These are phyloP conservation scores for Cinclus mexicanus DNA, from an alignment of 2,113 vertebrate genomes.

Conservation along the genomic window DNA sequence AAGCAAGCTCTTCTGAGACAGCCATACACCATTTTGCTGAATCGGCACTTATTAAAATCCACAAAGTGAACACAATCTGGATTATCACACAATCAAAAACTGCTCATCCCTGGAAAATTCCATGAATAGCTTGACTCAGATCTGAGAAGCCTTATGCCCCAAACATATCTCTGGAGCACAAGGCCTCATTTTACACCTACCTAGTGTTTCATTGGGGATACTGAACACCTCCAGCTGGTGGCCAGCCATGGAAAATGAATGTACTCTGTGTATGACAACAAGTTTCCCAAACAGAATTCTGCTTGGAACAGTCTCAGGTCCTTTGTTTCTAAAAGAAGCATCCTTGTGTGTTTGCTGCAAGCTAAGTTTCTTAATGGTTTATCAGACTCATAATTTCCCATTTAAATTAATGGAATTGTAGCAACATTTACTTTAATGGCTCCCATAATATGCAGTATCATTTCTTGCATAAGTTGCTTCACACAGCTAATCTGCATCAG, in stretches of 20 bases:
- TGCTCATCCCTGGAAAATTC: neutral
- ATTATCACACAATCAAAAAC: neutral
- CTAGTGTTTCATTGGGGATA: neutral
- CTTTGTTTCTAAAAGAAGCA: neutral
- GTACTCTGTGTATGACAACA: neutral
- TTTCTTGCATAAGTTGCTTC: conserved; percentile 9
- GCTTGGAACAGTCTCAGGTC: neutral
- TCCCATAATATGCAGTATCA: neutral
- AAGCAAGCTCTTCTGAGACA: neutral
- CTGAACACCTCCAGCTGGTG: neutral
- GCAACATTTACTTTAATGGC: conserved; percentile 20
- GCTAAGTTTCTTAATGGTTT: neutral
- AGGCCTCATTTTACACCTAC: neutral
- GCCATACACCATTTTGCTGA: neutral
- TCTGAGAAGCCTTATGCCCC: neutral
- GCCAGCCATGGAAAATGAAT: neutral
- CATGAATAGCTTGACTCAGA: neutral
- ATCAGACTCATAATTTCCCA: neutral
- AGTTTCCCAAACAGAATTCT: neutral
- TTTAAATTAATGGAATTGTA: conserved; percentile 38
- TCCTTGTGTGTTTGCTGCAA: neutral
- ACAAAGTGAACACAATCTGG: neutral
- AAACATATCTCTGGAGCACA: neutral
- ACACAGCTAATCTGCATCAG: neutral
- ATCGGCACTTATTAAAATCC: neutral